A percentile compares a stretch with the other conserved stretches of the same genome.
Conservation (phyloP, 1,140 invertebrate species). For the Diuraphis noxia region DNA sequence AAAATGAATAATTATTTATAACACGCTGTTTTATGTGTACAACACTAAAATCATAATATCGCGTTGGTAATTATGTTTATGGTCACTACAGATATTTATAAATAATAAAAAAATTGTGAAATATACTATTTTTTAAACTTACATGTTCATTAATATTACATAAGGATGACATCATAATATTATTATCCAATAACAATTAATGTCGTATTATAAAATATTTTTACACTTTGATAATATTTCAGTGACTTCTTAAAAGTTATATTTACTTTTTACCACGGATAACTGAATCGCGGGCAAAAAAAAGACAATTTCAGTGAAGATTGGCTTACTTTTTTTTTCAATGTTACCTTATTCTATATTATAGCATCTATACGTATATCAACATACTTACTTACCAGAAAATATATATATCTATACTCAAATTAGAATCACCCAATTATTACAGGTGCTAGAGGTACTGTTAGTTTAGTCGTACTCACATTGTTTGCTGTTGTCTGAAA, state of each 20-base stretch:
- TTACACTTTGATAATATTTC: background rate
- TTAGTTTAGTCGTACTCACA: background rate
- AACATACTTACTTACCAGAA: too few species aligned
- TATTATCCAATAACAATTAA: background rate
- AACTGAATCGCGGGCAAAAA: too few species aligned
- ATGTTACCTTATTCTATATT: too few species aligned
- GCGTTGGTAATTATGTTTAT: background rate
- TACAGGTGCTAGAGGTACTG: background rate
- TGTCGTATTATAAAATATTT: background rate
- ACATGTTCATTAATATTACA: background rate
- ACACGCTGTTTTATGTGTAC: background rate
- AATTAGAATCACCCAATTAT: background rate
- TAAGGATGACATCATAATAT: too few species aligned
- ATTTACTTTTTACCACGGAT: too few species aligned
- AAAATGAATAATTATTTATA: background rate
- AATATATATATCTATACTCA: background rate
- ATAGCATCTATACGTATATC: too few species aligned
- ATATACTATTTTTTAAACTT: background rate
- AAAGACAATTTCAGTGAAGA: background rate
- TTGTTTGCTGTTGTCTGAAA: background rate
- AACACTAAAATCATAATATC: background rate
- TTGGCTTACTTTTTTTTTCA: background rate
- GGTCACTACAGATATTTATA: background rate
- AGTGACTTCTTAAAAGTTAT: background rate
- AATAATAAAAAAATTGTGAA: too few species aligned